Evolutionary conservation across 2,797 vertebrate species (phyloP).

Genomic region (Xiphophorus birchmanni): DNA sequence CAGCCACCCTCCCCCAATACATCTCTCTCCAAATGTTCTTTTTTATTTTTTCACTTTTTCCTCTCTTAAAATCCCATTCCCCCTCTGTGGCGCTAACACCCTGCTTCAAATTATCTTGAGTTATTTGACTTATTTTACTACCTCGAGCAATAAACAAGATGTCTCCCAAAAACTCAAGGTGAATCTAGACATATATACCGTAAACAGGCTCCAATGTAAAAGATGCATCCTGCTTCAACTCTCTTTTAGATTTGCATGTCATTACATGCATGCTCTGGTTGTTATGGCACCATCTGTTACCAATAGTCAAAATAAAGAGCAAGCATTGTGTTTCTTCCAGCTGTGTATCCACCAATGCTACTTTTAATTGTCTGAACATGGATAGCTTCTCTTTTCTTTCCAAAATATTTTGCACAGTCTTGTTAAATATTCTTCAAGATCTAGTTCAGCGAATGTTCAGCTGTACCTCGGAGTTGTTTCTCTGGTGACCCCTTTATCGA

Average conservation of each 20-base stretch:
- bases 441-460: conserved; percentile 21
- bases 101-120: conserved; percentile 61
- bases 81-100: conserved; percentile 6
- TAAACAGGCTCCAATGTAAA: conserved; percentile 16
- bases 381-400: background rate
- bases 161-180: conserved; percentile 55
- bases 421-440: conserved; percentile 25
- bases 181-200: conserved; percentile 39
- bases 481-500: conserved; percentile 48
- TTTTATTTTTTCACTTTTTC: conserved; percentile 40
- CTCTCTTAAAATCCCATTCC: conserved; percentile 49
- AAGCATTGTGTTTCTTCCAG: background rate
- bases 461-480: conserved; percentile 37
- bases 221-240: background rate
- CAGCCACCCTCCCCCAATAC: background rate
- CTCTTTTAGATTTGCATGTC: background rate
- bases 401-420: conserved; percentile 15
- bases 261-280: background rate
- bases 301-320: conserved; percentile 5
- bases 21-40: conserved; percentile 28
- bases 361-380: conserved; percentile 6
- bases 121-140: conserved; percentile 70
- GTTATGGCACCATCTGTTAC: background rate
- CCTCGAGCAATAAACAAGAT: conserved; percentile 74
- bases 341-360: background rate